phyloP scores from a whole-genome alignment of 2,113 vertebrate species.

The Eupsittula cactorum region DNA sequence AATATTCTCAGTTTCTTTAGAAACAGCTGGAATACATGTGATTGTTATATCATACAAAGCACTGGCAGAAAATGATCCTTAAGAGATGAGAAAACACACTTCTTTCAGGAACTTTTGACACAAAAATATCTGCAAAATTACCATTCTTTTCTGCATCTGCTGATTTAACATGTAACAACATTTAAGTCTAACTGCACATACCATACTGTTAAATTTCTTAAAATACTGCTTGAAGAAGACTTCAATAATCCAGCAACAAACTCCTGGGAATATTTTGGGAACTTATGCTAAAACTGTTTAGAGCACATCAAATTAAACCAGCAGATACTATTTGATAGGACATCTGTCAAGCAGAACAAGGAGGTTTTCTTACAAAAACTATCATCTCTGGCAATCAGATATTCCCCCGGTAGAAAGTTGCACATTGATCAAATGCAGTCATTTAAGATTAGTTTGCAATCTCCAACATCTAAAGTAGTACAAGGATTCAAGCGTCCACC shows the following conservation, averaged over 20 bases:
- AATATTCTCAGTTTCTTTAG: neutral
- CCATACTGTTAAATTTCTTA: neutral
- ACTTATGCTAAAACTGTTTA: neutral
- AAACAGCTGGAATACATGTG: neutral
- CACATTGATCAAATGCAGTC: neutral
- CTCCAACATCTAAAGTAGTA: neutral
- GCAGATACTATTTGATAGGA: neutral
- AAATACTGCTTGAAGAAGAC: neutral
- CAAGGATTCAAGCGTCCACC: neutral
- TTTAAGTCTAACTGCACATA: neutral
- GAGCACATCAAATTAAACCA: neutral
- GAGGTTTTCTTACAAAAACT: neutral
- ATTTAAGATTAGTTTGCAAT: neutral
- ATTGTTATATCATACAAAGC: neutral
- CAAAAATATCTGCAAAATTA: neutral
- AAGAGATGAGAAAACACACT: neutral
- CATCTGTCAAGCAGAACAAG: neutral
- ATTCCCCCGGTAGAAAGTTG: neutral
- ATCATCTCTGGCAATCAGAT: neutral
- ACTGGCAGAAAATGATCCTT: neutral
- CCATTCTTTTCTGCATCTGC: neutral
- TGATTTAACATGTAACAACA: neutral
- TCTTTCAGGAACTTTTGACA: neutral
- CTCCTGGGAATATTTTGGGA: neutral
- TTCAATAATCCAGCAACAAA: neutral